Conservation (phyloP, 2,797 vertebrate genomes). For the Microtus agrestis region DNA sequence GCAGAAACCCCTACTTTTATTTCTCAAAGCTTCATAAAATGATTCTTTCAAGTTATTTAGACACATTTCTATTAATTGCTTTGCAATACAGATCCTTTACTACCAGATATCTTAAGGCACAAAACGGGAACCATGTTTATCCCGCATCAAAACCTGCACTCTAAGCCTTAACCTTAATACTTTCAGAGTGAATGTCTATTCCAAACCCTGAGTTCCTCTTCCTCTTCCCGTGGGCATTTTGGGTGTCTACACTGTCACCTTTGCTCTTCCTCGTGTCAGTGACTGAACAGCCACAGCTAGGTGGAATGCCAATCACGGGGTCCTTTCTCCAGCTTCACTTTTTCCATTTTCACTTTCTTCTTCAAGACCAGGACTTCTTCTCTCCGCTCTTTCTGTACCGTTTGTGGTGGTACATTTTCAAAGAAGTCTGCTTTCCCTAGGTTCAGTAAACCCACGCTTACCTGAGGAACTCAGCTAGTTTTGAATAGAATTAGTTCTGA, state of each 20-base stretch:
- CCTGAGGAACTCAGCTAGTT: neutral
- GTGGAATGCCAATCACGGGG: too few relatives aligned
- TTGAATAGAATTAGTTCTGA: neutral
- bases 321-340: neutral
- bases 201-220: neutral
- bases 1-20: neutral
- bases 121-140: neutral
- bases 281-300: neutral
- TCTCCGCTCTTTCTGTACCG: neutral
- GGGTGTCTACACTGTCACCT: neutral
- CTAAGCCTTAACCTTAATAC: neutral
- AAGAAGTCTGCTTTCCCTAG: neutral
- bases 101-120: neutral
- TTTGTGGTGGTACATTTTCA: neutral
- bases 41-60: neutral
- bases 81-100: neutral
- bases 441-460: neutral
- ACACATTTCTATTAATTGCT: neutral
- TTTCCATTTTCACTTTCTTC: neutral
- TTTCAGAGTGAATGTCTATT: neutral
- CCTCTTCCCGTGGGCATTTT: neutral
- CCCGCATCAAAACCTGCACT: neutral
- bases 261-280: neutral
- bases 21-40: constrained; percentile 34
- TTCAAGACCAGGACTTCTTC: neutral